A percentile compares a stretch with the other conserved stretches of the same genome.
Conservation (phyloP, 1,140 invertebrate species). For the Leptestheria dahalacensis region DNA sequence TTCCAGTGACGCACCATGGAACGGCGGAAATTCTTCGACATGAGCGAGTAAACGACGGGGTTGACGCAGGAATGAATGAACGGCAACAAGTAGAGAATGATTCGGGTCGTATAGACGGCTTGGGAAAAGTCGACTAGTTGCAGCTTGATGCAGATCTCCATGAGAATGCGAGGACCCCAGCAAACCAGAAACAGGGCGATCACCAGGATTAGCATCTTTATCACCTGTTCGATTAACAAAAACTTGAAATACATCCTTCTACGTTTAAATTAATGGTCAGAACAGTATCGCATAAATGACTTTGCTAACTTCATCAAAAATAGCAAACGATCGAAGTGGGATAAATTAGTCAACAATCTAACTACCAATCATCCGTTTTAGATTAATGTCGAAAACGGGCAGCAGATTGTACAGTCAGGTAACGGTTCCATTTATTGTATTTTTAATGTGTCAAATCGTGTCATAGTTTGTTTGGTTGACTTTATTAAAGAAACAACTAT, state of each 20-base stretch:
- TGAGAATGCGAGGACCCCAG: conserved; percentile 33
- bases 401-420: too few species aligned
- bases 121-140: conserved; percentile 18
- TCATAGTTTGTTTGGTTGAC: too few species aligned
- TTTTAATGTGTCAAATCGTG: too few species aligned
- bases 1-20: conserved; percentile 22
- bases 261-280: too few species aligned
- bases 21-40: conserved; percentile 32
- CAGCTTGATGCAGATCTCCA: conserved; percentile 26
- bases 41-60: conserved; percentile 34
- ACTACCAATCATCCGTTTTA: too few species aligned
- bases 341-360: too few species aligned
- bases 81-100: conserved; percentile 21
- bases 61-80: conserved; percentile 29
- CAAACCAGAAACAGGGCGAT: conserved; percentile 32
- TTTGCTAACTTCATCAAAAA: too few species aligned
- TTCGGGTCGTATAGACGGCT: conserved; percentile 19
- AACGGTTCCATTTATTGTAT: too few species aligned
- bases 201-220: conserved; percentile 35
- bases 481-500: too few species aligned
- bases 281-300: too few species aligned
- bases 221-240: conserved; percentile 26
- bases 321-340: too few species aligned
- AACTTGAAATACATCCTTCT: neutral
- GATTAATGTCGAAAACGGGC: too few species aligned